Base-by-base conservation (phyloP, 2,888 invertebrate genomes). In the Melanargia galathea region DNA sequence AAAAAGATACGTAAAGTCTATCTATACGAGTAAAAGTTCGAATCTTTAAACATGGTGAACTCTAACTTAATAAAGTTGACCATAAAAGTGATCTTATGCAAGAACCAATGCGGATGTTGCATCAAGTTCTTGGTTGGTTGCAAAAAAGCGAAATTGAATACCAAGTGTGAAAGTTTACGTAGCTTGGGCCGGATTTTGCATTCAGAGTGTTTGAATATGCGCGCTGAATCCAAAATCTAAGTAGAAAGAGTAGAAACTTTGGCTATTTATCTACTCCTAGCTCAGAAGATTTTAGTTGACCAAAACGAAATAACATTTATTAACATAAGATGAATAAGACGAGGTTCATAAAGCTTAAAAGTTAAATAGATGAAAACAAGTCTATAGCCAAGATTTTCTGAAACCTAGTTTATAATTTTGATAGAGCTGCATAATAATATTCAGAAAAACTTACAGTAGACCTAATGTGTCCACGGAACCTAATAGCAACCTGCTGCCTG, bases 141-240 rank as follows among this genome's bases (percentile, higher is more conserved):
- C 30, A 30, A 52, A 52, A 52, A 35, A 52, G 33, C 33, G 52
- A 52, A 52, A 35, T 35, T 52, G 11, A 20, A 20, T 20, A 18
- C 18, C n/a, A 52, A 52, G 35, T 18, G 52, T 35, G 33, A 52
- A 35, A 52, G 52, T 52, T 52, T 20, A 35, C 33, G 10, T 18
- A 35, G 33, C 5, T 30, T 33, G 35, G 20, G 49, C 26, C n/a
- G 16, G 8, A 49, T 49, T 49, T 52, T 35, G 20, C 20, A 52
- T 33, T 52, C 11, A 11, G 5, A 20, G 20, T 35, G 16, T 43
- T 46, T 46, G 13, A 45, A 22, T 35, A n/a, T 51, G 18, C 30
- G 13, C 7, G 10, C 13, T 20, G 20, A 35, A 52, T 52, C 35
- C 13, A 35, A 49, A 52, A 52, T 52, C 33, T 20, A n/a, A n/a